phyloP scores from a whole-genome alignment of 2,888 invertebrate species.

The Pammene aurita region DNA sequence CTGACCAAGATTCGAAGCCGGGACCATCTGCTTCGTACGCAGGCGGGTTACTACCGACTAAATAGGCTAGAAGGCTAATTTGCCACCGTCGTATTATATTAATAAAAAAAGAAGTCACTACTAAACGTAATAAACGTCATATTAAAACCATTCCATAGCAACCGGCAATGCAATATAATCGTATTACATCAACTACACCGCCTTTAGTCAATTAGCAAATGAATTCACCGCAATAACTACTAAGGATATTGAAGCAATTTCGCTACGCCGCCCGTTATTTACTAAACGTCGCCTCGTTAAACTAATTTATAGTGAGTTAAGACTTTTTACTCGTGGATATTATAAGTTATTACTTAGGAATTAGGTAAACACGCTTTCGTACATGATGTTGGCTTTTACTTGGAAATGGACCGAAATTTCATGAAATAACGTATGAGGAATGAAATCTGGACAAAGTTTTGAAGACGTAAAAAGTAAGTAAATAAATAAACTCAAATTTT shows the following conservation, averaged over 20 bases:
- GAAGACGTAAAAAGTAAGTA: too few relatives aligned
- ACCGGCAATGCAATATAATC: slow-evolving; percentile 1
- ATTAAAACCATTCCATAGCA: neutral
- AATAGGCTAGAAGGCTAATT: too few relatives aligned
- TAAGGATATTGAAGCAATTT: slow-evolving; percentile 10
- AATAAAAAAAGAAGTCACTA: too few relatives aligned
- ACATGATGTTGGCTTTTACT: slow-evolving; percentile 10
- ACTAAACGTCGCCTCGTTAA: neutral
- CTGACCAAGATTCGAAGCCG: too few relatives aligned
- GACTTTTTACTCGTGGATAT: neutral
- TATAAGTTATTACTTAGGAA: slow-evolving; percentile 10
- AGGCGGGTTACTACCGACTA: too few relatives aligned
- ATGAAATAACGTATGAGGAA: too few relatives aligned
- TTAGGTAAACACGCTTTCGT: slow-evolving; percentile 4
- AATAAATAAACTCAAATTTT: too few relatives aligned
- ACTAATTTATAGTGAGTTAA: neutral
- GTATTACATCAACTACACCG: neutral
- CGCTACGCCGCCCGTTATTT: neutral
- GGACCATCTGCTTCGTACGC: too few relatives aligned
- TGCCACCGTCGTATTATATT: too few relatives aligned
- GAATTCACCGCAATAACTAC: slow-evolving; percentile 4
- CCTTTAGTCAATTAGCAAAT: slow-evolving; percentile 16
- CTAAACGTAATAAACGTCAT: neutral
- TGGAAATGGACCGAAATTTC: neutral
- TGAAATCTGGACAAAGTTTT: too few relatives aligned